These are phyloP conservation scores for Drosophila stalkeri DNA, from an alignment of 2,888 invertebrate genomes.

Conservation along the genomic window DNA sequence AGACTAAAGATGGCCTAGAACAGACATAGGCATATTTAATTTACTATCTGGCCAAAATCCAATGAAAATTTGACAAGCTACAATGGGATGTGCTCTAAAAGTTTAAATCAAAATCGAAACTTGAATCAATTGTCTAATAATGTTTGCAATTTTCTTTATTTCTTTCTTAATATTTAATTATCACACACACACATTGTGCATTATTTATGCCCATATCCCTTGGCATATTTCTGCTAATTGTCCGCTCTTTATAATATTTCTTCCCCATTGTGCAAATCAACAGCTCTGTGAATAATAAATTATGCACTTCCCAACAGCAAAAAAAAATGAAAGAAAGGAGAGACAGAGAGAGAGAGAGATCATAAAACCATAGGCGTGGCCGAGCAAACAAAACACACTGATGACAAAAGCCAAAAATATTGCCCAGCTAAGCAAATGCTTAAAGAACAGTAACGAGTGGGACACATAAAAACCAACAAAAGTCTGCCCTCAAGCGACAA, in stretches of 20 bases:
- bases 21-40: slow-evolving; percentile 42
- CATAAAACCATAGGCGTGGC: slow-evolving; percentile 40
- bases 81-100: slow-evolving; percentile 3
- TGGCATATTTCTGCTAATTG: slow-evolving; percentile 44
- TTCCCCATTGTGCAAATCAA: slow-evolving; percentile 44
- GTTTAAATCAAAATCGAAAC: not conserved
- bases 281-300: slow-evolving; percentile 59
- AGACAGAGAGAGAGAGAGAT: not conserved
- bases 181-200: not conserved
- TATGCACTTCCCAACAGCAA: slow-evolving; percentile 40
- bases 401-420: slow-evolving; percentile 60
- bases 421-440: slow-evolving; percentile 56
- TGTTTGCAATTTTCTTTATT: not conserved
- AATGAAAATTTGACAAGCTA: slow-evolving; percentile 15
- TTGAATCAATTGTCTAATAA: too few relatives aligned
- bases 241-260: slow-evolving; percentile 43
- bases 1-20: slow-evolving; percentile 37
- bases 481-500: slow-evolving; percentile 54
- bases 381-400: slow-evolving; percentile 48
- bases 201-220: slow-evolving; percentile 2
- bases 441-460: slow-evolving; percentile 41
- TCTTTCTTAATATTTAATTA: not conserved
- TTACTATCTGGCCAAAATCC: slow-evolving; percentile 29
- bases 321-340: slow-evolving; percentile 8
- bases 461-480: slow-evolving; percentile 52